Conservation (phyloP, 2,888 invertebrate genomes). For the Rhyacophila evoluta region DNA sequence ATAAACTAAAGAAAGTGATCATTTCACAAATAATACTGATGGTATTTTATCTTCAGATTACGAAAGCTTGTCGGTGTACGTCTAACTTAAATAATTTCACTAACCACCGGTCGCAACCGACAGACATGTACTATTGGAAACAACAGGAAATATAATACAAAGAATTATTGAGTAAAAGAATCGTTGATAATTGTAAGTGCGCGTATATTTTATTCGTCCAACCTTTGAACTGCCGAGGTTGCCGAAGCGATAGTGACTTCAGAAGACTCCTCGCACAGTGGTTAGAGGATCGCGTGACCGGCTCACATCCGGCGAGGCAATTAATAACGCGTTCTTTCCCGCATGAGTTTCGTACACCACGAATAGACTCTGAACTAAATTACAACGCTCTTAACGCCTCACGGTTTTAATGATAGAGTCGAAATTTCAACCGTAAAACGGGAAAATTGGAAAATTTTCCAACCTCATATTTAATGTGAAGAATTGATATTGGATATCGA, state of each 20-base stretch:
- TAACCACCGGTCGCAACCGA: no score
- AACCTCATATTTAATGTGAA: not conserved
- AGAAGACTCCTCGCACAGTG: not conserved
- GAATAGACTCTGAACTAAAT: not conserved
- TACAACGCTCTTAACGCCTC: not conserved
- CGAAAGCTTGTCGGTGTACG: no score
- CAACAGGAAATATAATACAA: no score
- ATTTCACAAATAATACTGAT: no score
- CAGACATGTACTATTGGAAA: no score
- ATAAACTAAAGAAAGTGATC: no score
- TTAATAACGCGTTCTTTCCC: slow-evolving; percentile 7
- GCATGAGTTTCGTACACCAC: not conserved
- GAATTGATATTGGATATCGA: slow-evolving; percentile 1
- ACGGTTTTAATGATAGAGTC: not conserved
- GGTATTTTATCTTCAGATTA: no score
- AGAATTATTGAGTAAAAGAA: no score
- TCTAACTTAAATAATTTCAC: no score
- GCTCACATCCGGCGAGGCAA: slow-evolving; percentile 4
- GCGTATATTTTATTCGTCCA: not conserved
- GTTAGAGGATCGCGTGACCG: slow-evolving; percentile 12
- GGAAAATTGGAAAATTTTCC: slow-evolving; percentile 3
- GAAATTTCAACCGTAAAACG: not conserved
- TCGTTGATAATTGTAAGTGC: no score
- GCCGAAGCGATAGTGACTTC: not conserved
- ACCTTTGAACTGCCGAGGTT: not conserved